Evolutionary conservation across 2,113 vertebrate species (phyloP).

Genomic region (Oncorhynchus tshawytscha): DNA sequence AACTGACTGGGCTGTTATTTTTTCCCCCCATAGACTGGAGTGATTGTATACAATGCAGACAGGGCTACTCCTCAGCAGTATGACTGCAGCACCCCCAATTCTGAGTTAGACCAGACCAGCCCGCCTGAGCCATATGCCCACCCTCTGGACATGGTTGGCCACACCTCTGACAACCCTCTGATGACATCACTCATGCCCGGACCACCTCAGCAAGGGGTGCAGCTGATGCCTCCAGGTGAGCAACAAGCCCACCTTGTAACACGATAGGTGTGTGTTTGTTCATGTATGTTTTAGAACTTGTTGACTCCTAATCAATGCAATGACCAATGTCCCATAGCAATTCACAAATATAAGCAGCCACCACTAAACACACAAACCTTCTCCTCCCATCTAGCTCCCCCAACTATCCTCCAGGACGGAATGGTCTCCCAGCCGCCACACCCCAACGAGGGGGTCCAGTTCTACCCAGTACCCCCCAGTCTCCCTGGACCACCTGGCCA

Average conservation of each 20-base stretch:
- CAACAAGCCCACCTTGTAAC: slow-evolving; percentile 1
- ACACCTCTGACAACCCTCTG: slow-evolving; percentile 74
- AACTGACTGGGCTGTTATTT: neutral
- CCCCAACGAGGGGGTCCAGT: slow-evolving; percentile 57
- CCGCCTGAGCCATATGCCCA: slow-evolving; percentile 69
- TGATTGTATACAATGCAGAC: slow-evolving; percentile 69
- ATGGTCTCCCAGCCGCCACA: slow-evolving; percentile 48
- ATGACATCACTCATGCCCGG: slow-evolving; percentile 77
- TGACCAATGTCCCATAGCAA: neutral
- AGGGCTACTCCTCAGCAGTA: slow-evolving; percentile 77
- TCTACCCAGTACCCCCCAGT: slow-evolving; percentile 71
- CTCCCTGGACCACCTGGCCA: slow-evolving; percentile 50
- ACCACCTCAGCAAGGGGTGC: slow-evolving; percentile 71
- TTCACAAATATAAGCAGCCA: neutral
- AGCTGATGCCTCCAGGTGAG: slow-evolving; percentile 90
- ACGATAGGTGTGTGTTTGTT: neutral
- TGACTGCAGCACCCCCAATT: slow-evolving; percentile 80
- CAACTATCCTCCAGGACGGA: slow-evolving; percentile 74
- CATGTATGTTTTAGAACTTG: neutral
- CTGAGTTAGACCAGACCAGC: slow-evolving; percentile 78
- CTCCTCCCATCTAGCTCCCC: slow-evolving; percentile 72
- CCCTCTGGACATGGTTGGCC: slow-evolving; percentile 57
- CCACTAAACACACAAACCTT: neutral
- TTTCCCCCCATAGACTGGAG: slow-evolving; percentile 76
- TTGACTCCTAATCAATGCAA: neutral